Conservation (phyloP, 1,140 invertebrate genomes). For the Plodia interpunctella region DNA sequence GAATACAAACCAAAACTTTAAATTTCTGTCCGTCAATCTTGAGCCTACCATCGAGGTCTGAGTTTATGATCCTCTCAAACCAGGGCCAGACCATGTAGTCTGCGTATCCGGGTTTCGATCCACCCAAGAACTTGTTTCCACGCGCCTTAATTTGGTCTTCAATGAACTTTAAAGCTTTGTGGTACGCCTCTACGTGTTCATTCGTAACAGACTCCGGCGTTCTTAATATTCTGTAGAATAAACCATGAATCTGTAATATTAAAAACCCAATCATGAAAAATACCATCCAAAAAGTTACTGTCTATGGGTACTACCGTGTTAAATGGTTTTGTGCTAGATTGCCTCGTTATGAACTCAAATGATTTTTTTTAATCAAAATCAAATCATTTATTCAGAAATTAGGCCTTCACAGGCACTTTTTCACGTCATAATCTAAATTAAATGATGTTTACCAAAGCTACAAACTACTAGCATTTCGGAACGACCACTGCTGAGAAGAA, state of each 20-base stretch:
- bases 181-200: conserved; percentile 33
- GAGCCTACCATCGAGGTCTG: conserved; percentile 25
- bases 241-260: conserved; percentile 38
- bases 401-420: too few species aligned
- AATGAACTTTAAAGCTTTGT: conserved; percentile 37
- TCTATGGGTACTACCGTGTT: too few species aligned
- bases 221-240: conserved; percentile 41
- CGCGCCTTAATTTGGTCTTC: conserved; percentile 75
- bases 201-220: conserved; percentile 38
- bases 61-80: conserved; percentile 82
- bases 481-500: too few species aligned
- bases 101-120: conserved; percentile 86
- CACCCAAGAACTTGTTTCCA: conserved; percentile 83
- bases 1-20: conserved; percentile 39
- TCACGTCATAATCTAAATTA: too few species aligned
- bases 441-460: too few species aligned
- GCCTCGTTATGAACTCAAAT: too few species aligned
- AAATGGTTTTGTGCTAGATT: too few species aligned
- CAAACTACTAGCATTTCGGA: too few species aligned
- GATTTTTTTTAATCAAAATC: too few species aligned
- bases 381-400: too few species aligned
- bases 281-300: too few species aligned
- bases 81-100: conserved; percentile 95
- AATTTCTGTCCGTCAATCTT: conserved; percentile 39
- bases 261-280: background rate